Conservation (phyloP, 2,888 invertebrate genomes). For the Scrobipalpa costella region DNA sequence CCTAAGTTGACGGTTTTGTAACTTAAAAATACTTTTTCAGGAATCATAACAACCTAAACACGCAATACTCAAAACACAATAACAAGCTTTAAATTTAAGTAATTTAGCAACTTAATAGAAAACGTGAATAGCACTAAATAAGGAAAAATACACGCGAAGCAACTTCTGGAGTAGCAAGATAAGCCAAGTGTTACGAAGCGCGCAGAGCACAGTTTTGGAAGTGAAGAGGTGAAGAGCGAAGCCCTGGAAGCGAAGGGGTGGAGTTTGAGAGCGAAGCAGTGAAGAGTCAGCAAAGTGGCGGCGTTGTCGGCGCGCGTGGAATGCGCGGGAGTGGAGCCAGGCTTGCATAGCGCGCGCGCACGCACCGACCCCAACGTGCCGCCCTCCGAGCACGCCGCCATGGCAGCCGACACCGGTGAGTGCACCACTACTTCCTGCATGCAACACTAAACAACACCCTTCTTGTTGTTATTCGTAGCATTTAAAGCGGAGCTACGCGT, state of each 20-base stretch:
- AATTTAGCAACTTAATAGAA: slow-evolving; percentile 14
- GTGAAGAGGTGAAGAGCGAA: neutral
- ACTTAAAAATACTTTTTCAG: slow-evolving; percentile 43
- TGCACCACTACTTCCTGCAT: slow-evolving; percentile 31
- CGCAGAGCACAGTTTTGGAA: neutral
- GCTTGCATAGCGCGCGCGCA: slow-evolving; percentile 75
- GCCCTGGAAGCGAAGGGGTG: neutral
- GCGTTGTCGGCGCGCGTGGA: slow-evolving; percentile 69
- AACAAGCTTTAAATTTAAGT: slow-evolving; percentile 50
- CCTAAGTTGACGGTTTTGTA: neutral
- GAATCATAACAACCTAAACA: slow-evolving; percentile 49
- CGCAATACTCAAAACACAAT: slow-evolving; percentile 47
- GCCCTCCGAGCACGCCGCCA: slow-evolving; percentile 77
- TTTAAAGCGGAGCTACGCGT: neutral
- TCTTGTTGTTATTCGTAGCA: neutral
- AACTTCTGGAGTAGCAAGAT: neutral
- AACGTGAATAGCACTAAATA: slow-evolving; percentile 3
- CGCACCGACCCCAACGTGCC: slow-evolving; percentile 75
- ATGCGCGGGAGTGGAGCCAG: slow-evolving; percentile 78
- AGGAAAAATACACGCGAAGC: slow-evolving; percentile 4
- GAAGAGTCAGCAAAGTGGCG: slow-evolving; percentile 62
- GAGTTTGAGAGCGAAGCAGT: neutral
- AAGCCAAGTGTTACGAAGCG: slow-evolving; percentile 2
- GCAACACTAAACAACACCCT: neutral
- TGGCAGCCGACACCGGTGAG: slow-evolving; percentile 79